Percentiles rank a stretch among this genome's conserved stretches.
phyloP scores from a whole-genome alignment of 2,888 invertebrate species.

The Hyposoter didymator region DNA sequence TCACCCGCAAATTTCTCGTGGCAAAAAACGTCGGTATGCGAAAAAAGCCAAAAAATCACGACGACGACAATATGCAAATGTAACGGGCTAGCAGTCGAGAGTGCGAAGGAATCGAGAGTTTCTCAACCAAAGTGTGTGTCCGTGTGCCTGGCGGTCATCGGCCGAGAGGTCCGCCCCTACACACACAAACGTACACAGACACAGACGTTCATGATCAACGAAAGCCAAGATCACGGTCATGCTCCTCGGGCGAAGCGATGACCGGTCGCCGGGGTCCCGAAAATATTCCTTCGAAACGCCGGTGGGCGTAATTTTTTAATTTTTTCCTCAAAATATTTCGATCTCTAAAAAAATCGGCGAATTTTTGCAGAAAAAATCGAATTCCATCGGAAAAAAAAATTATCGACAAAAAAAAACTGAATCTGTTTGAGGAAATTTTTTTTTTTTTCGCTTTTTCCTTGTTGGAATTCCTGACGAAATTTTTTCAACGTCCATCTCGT shows the following conservation, averaged over 20 bases:
- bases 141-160: slow-evolving; percentile 76
- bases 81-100: slow-evolving; percentile 50
- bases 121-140: slow-evolving; percentile 51
- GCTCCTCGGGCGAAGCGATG: slow-evolving; percentile 64
- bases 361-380: not conserved
- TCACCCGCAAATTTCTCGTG: slow-evolving; percentile 20
- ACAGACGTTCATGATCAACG: slow-evolving; percentile 74
- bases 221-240: slow-evolving; percentile 79
- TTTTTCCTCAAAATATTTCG: not conserved
- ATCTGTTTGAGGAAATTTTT: not conserved
- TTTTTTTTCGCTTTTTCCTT: not conserved
- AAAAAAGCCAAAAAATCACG: not conserved
- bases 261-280: slow-evolving; percentile 42
- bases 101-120: slow-evolving; percentile 66
- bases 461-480: not conserved
- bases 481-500: not conserved
- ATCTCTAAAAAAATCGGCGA: not conserved
- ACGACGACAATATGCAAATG: slow-evolving; percentile 63
- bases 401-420: too few relatives aligned
- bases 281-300: slow-evolving; percentile 52
- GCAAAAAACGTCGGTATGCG: not conserved
- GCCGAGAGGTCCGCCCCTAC: slow-evolving; percentile 71
- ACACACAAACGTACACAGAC: slow-evolving; percentile 43
- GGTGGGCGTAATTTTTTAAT: slow-evolving; percentile 45
- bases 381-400: too few relatives aligned